Percentiles rank a stretch among this genome's conserved stretches.
phyloP scores from a whole-genome alignment of 2,888 invertebrate species.

The Leptinotarsa peninsularis region DNA sequence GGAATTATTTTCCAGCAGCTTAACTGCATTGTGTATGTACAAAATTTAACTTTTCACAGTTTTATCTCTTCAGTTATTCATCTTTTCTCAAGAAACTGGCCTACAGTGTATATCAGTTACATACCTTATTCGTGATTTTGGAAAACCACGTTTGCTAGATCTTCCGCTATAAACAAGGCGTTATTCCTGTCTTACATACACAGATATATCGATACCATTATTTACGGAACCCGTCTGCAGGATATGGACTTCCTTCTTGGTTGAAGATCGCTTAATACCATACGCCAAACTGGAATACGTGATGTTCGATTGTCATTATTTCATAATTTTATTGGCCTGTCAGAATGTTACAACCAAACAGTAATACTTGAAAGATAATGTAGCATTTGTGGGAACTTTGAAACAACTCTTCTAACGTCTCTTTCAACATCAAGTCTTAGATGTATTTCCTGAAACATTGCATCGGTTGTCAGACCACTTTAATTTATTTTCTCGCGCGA shows the following conservation, averaged over 20 bases:
- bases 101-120: conserved; percentile 29
- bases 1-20: too few relatives aligned
- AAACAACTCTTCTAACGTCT: neutral
- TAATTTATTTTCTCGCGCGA: too few relatives aligned
- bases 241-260: conserved; percentile 1
- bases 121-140: conserved; percentile 37
- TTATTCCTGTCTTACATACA: conserved; percentile 21
- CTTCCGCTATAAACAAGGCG: conserved; percentile 31
- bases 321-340: conserved; percentile 4
- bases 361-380: neutral
- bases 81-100: neutral
- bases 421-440: too few relatives aligned
- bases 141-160: conserved; percentile 33
- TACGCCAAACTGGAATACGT: conserved; percentile 8
- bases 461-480: too few relatives aligned
- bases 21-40: too few relatives aligned
- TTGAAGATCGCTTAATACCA: conserved; percentile 4
- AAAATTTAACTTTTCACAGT: too few relatives aligned
- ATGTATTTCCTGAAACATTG: too few relatives aligned
- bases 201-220: conserved; percentile 26
- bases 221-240: conserved; percentile 13
- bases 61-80: too few relatives aligned
- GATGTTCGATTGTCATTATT: conserved; percentile 2
- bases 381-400: neutral
- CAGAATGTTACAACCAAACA: neutral